phyloP scores from a whole-genome alignment of 2,797 vertebrate species.

The Kryptolebias ocellatus region DNA sequence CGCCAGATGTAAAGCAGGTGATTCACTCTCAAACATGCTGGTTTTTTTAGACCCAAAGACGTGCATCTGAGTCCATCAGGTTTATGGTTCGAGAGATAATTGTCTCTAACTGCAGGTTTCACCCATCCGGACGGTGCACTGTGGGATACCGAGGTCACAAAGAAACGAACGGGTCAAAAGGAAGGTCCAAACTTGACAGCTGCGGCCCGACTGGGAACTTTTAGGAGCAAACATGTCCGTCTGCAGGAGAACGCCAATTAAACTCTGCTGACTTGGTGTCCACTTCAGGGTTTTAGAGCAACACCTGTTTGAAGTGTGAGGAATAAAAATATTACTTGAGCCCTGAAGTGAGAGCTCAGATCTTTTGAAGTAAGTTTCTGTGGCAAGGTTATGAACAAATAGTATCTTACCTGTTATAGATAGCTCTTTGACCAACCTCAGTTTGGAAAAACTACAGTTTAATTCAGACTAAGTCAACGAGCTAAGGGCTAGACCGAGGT shows the following conservation, averaged over 20 bases:
- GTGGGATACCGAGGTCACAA: slow-evolving; percentile 45
- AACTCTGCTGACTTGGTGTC: slow-evolving; percentile 33
- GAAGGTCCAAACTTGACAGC: slow-evolving; percentile 64
- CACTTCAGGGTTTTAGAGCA: slow-evolving; percentile 6
- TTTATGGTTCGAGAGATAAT: slow-evolving; percentile 17
- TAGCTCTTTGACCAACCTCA: too few species aligned
- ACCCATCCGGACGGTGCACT: slow-evolving; percentile 45
- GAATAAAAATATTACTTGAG: background rate
- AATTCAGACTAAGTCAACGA: too few species aligned
- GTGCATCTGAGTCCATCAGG: slow-evolving; percentile 12
- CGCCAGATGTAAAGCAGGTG: slow-evolving; percentile 9
- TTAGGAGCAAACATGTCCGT: slow-evolving; percentile 51
- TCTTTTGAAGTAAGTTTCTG: too few species aligned
- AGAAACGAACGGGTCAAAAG: slow-evolving; percentile 60
- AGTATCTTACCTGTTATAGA: too few species aligned
- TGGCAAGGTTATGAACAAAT: too few species aligned
- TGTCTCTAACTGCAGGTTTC: slow-evolving; percentile 37
- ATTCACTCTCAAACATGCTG: background rate
- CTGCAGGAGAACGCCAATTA: slow-evolving; percentile 56
- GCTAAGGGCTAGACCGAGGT: too few species aligned
- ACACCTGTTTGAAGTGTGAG: slow-evolving; percentile 41
- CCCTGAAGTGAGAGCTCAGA: too few species aligned
- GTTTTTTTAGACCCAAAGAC: background rate
- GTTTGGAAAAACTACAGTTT: too few species aligned
- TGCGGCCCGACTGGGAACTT: slow-evolving; percentile 62